Evolutionary conservation across 1,140 invertebrate genomes (phyloP).

Genomic region (Aphaenogaster floridana): DNA sequence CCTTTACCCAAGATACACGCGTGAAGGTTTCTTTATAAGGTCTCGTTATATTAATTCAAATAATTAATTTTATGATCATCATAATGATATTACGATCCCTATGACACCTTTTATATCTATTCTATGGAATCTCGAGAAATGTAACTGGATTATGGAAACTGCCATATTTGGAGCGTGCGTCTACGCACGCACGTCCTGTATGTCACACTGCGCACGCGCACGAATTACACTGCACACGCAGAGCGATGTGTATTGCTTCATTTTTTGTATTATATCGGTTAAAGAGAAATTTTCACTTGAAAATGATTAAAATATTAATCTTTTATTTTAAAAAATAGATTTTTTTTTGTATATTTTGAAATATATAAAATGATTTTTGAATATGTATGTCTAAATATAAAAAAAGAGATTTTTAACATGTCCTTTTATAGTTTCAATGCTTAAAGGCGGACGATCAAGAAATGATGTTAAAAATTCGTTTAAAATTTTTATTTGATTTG

Average conservation of each 20-base stretch:
- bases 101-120: neutral
- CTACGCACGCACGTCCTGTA: constrained; percentile 29
- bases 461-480: too few species aligned
- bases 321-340: neutral
- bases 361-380: neutral
- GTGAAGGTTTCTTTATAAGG: too few species aligned
- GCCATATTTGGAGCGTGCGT: constrained; percentile 70
- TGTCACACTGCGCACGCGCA: neutral
- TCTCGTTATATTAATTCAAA: neutral
- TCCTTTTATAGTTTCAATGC: too few species aligned
- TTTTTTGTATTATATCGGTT: constrained; percentile 36
- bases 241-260: neutral
- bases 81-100: neutral
- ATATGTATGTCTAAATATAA: too few species aligned
- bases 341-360: neutral
- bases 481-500: too few species aligned
- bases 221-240: neutral
- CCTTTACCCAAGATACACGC: too few species aligned
- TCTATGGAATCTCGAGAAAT: neutral
- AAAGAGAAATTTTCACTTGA: neutral
- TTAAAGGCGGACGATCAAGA: too few species aligned
- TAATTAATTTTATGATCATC: neutral
- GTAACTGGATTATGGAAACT: constrained; percentile 7
- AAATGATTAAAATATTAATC: neutral
- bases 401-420: too few species aligned